Conservation (phyloP, 1,140 invertebrate species). For the Anastrepha obliqua region DNA sequence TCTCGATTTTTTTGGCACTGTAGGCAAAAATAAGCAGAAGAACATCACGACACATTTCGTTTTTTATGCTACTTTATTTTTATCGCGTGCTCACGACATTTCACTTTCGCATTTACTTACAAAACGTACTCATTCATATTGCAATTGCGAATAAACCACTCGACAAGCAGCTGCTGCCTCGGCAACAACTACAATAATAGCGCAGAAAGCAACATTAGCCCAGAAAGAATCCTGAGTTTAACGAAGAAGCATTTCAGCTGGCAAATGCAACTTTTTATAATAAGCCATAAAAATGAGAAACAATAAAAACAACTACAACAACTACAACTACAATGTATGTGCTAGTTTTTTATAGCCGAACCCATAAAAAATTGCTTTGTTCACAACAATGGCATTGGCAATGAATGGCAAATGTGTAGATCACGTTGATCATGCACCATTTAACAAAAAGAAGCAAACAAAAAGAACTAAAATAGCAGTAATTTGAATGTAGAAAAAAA, state of each 20-base stretch:
- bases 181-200: neutral
- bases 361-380: neutral
- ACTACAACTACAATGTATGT: neutral
- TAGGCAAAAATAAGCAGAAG: too few species aligned
- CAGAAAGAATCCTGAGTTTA: neutral
- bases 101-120: slow-evolving; percentile 25
- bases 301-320: neutral
- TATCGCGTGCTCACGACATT: slow-evolving; percentile 40
- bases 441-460: neutral
- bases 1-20: too few species aligned
- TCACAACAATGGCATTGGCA: slow-evolving; percentile 48
- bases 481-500: too few species aligned
- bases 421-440: slow-evolving; percentile 49
- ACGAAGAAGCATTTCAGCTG: neutral
- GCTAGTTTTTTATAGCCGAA: neutral
- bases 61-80: neutral
- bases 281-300: neutral
- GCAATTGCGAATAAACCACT: neutral
- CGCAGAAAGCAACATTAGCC: neutral
- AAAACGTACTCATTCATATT: neutral
- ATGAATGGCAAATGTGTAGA: slow-evolving; percentile 41
- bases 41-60: too few species aligned
- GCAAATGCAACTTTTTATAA: slow-evolving; percentile 2
- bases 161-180: neutral
- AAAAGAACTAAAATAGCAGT: neutral